Base-by-base conservation (phyloP, 2,797 vertebrate genomes). In the Sebastes reedi region DNA sequence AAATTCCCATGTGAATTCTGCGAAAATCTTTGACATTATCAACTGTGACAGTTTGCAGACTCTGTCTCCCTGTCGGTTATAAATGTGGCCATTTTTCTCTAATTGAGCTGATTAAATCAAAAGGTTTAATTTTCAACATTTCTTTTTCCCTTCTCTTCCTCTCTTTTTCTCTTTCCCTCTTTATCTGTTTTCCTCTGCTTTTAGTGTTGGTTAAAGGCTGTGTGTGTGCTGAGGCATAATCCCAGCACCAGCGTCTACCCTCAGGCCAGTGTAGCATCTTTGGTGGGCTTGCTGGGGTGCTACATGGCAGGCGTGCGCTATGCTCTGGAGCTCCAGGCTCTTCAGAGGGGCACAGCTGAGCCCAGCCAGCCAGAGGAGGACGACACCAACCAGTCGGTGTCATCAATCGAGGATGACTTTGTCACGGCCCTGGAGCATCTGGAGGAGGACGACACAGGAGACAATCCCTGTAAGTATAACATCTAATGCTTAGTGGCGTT, bases 361-460 rank as follows among this genome's bases (percentile, higher is more conserved):
- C 50, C 91, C 74, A 85, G 93, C 79, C 95, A 94, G 22, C 93
- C 95, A 24, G 98, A 99, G 85, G 98, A 99, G 3, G 98, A 99
- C 60, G 97, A 99, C 94, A 99, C 98, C 58, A 99, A 98, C 94
- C 97, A 98, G 83, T 99, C 99, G 0, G 97, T 99, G 67, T 99
- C 98, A 50, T 99, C 98, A 54, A 99, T 99, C 29, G 99, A 99
- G 83, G 99, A 99, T 83, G 99, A 99, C 94, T 99, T 99, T 92
- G 98, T 99, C 84, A 99, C 98, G 30, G 99, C 99, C 42, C 96
- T 99, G 8, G 99, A 99, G 89, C 97, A 99, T 85, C 95, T 99
- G 61, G 98, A 99, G 90, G 98, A 99, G 84, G 98, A 98, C 2
- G 97, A 98, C 29, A 84, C 93, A 32, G 91, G 92, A 92, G 92